phyloP scores from a whole-genome alignment of 2,888 invertebrate species.

The Serripes groenlandicus region DNA sequence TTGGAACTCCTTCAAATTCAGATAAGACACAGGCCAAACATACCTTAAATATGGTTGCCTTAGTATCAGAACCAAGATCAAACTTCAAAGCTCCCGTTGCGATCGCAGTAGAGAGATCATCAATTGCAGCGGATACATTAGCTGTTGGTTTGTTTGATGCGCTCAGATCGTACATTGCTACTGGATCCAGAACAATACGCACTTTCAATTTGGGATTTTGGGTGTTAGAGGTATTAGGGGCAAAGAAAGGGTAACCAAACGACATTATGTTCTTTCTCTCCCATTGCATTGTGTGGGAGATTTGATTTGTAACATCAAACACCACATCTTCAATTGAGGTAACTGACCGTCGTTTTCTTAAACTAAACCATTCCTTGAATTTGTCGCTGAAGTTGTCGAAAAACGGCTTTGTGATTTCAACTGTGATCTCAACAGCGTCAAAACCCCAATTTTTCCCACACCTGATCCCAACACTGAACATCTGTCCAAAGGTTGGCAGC shows the following conservation, averaged over 20 bases:
- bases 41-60: not conserved
- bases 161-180: not conserved
- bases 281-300: slow-evolving; percentile 7
- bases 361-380: not conserved
- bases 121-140: not conserved
- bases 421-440: not conserved
- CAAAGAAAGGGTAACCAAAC: not conserved
- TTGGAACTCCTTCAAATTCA: not conserved
- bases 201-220: not conserved
- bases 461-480: not conserved
- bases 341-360: not conserved
- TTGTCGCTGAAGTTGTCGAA: not conserved
- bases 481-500: not conserved
- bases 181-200: not conserved
- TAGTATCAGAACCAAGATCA: not conserved
- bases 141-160: not conserved
- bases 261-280: not conserved
- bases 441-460: not conserved
- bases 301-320: not conserved
- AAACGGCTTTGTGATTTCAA: no score
- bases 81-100: not conserved
- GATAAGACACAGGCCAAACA: not conserved
- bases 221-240: not conserved
- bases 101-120: not conserved
- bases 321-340: slow-evolving; percentile 3